Conservation (phyloP, 2,888 invertebrate species). For the Drosophila percnosoma region DNA sequence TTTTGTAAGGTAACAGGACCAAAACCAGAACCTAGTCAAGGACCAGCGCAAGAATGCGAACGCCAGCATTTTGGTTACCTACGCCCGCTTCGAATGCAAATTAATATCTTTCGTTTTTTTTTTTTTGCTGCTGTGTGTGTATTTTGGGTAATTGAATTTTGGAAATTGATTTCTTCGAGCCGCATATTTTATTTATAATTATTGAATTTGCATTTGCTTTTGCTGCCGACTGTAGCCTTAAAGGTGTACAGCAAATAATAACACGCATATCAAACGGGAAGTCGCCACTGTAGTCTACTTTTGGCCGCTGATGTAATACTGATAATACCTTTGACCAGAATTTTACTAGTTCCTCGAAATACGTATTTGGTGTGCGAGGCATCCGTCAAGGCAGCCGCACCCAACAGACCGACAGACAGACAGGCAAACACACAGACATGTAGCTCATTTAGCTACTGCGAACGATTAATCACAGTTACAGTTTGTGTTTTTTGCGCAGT, state of each 20-base stretch:
- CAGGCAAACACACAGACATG: not conserved
- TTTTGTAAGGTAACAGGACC: not conserved
- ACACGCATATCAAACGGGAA: constrained; percentile 2
- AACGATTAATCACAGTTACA: constrained; percentile 70
- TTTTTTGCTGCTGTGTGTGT: constrained; percentile 13
- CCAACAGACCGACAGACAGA: constrained; percentile 26
- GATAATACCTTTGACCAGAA: constrained; percentile 44
- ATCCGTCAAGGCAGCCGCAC: constrained; percentile 51
- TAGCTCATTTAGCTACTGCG: constrained; percentile 18
- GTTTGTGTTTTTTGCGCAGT: constrained; percentile 44
- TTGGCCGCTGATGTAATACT: constrained; percentile 71
- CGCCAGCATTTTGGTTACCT: not conserved
- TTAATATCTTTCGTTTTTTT: constrained; percentile 30
- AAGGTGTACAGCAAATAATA: not conserved
- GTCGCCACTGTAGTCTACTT: constrained; percentile 44
- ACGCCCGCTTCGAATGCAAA: constrained; percentile 43
- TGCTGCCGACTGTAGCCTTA: not conserved
- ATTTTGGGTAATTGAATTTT: constrained; percentile 53
- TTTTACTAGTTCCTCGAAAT: constrained; percentile 47
- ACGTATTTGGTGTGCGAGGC: constrained; percentile 19
- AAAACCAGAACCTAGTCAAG: not conserved
- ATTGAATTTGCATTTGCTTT: constrained; percentile 39
- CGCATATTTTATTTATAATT: constrained; percentile 36
- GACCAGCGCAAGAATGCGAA: not conserved
- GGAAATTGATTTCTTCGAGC: constrained; percentile 40